phyloP scores from a whole-genome alignment of 2,113 vertebrate species.

The Bubo bubo region DNA sequence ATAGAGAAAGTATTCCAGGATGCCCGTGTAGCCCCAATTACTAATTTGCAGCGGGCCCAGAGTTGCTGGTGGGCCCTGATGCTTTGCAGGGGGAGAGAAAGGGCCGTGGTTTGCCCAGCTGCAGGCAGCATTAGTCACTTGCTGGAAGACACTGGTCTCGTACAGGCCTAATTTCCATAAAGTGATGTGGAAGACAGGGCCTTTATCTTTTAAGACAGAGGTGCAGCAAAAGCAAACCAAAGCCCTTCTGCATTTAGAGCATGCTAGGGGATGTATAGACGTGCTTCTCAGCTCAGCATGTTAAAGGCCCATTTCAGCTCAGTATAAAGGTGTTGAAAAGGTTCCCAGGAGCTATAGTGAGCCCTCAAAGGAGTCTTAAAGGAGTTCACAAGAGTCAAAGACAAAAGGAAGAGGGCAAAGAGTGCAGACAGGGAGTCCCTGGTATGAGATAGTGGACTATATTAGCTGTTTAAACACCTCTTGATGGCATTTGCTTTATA shows the following conservation, averaged over 20 bases:
- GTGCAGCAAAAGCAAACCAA: not conserved
- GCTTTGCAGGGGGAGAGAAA: not conserved
- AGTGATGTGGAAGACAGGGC: not conserved
- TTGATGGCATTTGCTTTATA: accelerated
- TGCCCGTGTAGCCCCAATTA: not conserved
- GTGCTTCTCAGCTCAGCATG: not conserved
- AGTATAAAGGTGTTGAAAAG: not conserved
- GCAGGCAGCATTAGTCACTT: not conserved
- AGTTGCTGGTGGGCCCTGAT: not conserved
- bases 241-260: not conserved
- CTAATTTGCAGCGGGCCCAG: too few relatives aligned
- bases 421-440: not conserved
- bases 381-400: not conserved
- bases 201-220: not conserved
- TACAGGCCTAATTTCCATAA: accelerated
- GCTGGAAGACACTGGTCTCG: not conserved
- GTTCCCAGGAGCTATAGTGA: not conserved
- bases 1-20: not conserved
- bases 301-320: not conserved
- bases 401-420: not conserved
- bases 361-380: not conserved
- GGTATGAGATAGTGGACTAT: accelerated
- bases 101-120: not conserved
- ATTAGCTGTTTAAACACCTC: not conserved
- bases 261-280: accelerated